Evolutionary conservation across 2,113 vertebrate species (phyloP).

Genomic region (Malurus cyaneus): DNA sequence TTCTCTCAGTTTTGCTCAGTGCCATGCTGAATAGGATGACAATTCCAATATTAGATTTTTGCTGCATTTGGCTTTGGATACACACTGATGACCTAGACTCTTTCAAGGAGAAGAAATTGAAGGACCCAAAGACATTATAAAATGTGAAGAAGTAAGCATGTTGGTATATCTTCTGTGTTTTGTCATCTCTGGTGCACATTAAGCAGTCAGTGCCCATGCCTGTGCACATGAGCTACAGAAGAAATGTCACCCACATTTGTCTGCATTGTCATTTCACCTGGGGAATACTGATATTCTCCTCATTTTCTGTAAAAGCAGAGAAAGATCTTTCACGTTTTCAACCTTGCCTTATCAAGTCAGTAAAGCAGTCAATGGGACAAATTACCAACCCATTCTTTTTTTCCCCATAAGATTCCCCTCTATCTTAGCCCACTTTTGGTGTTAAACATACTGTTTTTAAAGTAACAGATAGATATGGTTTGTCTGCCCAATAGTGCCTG

Average conservation of each 20-base stretch:
- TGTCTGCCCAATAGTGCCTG: background rate
- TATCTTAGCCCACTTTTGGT: background rate
- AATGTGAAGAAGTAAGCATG: background rate
- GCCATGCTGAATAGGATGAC: background rate
- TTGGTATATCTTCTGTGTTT: background rate
- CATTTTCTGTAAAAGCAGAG: background rate
- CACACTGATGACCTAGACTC: background rate
- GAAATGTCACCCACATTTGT: background rate
- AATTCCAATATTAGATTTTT: background rate
- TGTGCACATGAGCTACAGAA: background rate
- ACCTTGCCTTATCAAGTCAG: background rate
- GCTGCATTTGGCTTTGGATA: background rate
- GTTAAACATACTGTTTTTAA: background rate
- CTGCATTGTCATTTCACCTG: background rate
- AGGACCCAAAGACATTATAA: background rate
- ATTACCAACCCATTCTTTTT: background rate
- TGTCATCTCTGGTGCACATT: background rate
- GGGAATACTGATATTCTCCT: background rate
- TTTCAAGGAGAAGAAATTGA: background rate
- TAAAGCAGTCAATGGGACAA: background rate
- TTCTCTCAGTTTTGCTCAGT: background rate
- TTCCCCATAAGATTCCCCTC: accelerated
- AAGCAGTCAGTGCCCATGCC: background rate
- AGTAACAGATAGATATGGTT: background rate
- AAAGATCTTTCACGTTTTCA: background rate